Conservation (phyloP, 37 sponge, comb jelly and placozoan genomes). For the Halichondria panicea region DNA sequence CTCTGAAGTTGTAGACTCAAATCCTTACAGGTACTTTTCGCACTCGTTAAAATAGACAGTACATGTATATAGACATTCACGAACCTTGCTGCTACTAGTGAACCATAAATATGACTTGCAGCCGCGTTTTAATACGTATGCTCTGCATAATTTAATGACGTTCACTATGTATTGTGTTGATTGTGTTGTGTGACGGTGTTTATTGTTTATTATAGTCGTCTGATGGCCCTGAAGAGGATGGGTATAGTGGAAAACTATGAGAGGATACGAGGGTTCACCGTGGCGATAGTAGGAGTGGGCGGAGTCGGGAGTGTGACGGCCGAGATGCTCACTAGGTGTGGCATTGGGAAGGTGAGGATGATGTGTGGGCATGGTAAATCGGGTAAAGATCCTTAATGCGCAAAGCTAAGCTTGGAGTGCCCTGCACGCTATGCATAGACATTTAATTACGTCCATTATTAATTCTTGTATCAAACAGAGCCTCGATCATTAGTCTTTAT, state of each 20-base stretch:
- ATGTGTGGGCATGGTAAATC: too few relatives aligned
- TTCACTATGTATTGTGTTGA: not conserved
- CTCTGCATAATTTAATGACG: not conserved
- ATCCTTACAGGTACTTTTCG: conserved; percentile 82
- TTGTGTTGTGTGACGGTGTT: not conserved
- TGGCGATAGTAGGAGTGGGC: conserved; percentile 95
- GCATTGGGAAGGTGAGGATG: conserved; percentile 88
- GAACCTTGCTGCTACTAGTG: not conserved
- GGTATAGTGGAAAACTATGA: conserved; percentile 94
- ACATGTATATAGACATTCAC: not conserved
- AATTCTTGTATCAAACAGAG: not conserved
- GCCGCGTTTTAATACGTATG: not conserved
- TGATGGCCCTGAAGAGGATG: conserved; percentile 99
- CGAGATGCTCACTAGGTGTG: conserved; percentile 98
- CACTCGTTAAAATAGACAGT: not conserved
- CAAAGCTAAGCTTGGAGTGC: too few relatives aligned
- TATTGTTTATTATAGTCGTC: conserved; percentile 55
- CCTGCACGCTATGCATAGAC: too few relatives aligned
- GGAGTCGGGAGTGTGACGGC: conserved; percentile 98
- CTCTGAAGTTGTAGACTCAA: conserved; percentile 87
- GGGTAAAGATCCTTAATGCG: too few relatives aligned
- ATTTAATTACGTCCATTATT: too few relatives aligned
- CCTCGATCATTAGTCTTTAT: not conserved
- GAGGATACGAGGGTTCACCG: conserved; percentile 74
- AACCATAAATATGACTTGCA: not conserved